These are phyloP conservation scores for Nothura maculosa DNA, from an alignment of 2,797 vertebrate genomes.

Conservation along the genomic window DNA sequence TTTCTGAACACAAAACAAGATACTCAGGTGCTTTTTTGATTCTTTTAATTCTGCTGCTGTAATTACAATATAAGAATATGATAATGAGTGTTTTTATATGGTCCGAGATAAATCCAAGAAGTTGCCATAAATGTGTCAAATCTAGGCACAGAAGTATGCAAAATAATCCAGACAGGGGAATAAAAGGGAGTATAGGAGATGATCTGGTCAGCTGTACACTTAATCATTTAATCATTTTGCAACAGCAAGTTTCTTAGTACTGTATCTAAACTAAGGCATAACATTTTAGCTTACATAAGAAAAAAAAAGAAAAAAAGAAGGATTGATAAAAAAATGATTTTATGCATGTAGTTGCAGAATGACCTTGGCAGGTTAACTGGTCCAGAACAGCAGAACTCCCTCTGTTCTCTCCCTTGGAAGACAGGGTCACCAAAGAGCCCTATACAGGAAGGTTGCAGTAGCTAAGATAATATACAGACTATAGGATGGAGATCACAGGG, in stretches of 20 bases:
- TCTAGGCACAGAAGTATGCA: fast-evolving
- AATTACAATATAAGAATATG: neutral
- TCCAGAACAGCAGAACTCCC: neutral
- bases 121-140: neutral
- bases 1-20: neutral
- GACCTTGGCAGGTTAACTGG: neutral
- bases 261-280: neutral
- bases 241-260: neutral
- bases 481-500: neutral
- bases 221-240: neutral
- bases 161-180: neutral
- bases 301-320: neutral
- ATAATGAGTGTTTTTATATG: neutral
- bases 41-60: neutral
- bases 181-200: neutral
- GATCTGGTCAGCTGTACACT: neutral
- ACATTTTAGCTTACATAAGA: neutral
- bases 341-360: neutral
- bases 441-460: neutral
- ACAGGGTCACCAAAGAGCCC: neutral
- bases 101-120: neutral
- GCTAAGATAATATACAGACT: neutral
- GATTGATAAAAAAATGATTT: neutral
- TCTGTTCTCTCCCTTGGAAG: neutral
- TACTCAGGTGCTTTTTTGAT: neutral